Evolutionary conservation across 2,888 invertebrate genomes (phyloP).

Genomic region (Erebia aethiops): DNA sequence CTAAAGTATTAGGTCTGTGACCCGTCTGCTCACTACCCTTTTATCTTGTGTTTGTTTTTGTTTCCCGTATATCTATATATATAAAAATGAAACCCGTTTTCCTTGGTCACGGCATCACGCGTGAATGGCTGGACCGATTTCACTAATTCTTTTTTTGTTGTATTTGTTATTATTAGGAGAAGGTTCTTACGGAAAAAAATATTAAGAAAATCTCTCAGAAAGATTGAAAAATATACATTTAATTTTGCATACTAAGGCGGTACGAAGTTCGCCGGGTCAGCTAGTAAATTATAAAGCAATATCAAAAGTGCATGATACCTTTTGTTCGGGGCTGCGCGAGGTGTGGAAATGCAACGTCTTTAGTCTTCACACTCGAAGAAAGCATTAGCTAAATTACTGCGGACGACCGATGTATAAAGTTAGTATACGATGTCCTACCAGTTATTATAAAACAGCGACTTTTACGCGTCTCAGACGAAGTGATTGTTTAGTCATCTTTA

Average conservation of each 20-base stretch:
- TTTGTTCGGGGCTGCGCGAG: conserved; percentile 14
- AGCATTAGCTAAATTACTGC: conserved; percentile 28
- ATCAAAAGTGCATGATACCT: conserved; percentile 21
- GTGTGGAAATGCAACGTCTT: conserved; percentile 17
- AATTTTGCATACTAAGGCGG: too few species aligned
- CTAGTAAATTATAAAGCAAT: conserved; percentile 21
- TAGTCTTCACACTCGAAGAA: conserved; percentile 25
- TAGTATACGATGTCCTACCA: conserved; percentile 29
- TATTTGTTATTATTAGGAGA: too few species aligned
- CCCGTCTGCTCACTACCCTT: not conserved
- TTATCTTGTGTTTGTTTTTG: not conserved
- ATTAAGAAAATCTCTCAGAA: too few species aligned
- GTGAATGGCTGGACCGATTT: too few species aligned
- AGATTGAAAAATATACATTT: too few species aligned
- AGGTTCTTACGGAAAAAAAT: too few species aligned
- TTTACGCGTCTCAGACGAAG: not conserved
- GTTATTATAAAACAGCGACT: not conserved
- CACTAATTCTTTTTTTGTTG: too few species aligned
- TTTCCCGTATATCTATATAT: conserved; percentile 6
- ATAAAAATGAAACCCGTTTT: too few species aligned
- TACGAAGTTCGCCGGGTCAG: too few species aligned
- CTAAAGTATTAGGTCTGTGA: not conserved
- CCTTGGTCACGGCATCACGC: too few species aligned
- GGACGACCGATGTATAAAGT: conserved; percentile 17
- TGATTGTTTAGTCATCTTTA: not conserved